Percentiles rank a stretch among this genome's conserved stretches.
These are phyloP conservation scores for Trichechus manatus DNA, from an alignment of 2,113 vertebrate species.

Conservation along the genomic window DNA sequence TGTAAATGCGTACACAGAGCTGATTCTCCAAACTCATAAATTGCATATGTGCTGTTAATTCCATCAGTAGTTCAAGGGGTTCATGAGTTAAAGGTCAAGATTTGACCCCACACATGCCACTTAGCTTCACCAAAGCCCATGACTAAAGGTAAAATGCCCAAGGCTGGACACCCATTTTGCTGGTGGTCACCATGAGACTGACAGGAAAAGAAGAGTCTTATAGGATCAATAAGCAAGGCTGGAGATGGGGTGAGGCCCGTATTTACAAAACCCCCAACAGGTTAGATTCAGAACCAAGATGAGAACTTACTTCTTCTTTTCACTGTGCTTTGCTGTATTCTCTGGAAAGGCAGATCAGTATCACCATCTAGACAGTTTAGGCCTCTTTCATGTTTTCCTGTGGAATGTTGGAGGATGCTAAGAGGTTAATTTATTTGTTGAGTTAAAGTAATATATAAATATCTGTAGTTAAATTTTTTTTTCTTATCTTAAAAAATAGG, in stretches of 20 bases:
- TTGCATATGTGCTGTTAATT: neutral
- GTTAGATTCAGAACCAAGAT: neutral
- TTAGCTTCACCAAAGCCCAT: neutral
- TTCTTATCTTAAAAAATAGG: neutral
- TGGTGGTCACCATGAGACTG: neutral
- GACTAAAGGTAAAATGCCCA: neutral
- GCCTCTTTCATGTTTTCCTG: neutral
- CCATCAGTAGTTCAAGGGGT: neutral
- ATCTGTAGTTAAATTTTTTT: neutral
- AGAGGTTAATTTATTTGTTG: neutral
- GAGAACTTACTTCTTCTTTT: neutral
- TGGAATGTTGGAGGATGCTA: neutral
- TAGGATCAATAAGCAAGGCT: neutral
- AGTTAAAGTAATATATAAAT: neutral
- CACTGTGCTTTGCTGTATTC: neutral
- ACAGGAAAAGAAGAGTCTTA: neutral
- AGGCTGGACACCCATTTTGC: neutral
- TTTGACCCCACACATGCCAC: neutral
- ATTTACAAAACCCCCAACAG: neutral
- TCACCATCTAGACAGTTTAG: neutral
- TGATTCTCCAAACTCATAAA: neutral
- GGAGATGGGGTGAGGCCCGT: fast-evolving
- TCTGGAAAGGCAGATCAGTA: neutral
- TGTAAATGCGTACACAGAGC: neutral
- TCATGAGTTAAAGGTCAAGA: neutral